Evolutionary conservation across 1,140 invertebrate genomes (phyloP).

Genomic region (Papilio aristodemus): DNA sequence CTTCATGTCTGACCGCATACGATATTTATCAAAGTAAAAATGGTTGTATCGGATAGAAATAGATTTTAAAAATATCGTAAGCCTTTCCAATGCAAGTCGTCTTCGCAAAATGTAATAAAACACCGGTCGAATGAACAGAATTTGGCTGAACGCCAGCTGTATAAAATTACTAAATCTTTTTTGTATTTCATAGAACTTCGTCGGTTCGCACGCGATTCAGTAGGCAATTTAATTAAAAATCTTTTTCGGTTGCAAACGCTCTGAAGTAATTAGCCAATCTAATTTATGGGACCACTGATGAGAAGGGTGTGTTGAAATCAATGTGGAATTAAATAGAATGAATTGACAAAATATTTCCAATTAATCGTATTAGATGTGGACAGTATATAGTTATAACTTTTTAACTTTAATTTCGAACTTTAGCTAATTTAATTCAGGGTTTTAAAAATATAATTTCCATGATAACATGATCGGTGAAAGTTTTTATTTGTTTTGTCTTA

Average conservation of each 20-base stretch:
- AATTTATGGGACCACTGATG: conserved; percentile 18
- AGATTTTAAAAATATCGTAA: conserved; percentile 17
- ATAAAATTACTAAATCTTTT: conserved; percentile 20
- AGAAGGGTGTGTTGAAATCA: not conserved
- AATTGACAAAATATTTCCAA: conserved; percentile 11
- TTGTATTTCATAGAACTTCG: conserved; percentile 19
- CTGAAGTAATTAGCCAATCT: conserved; percentile 14
- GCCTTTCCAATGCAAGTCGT: conserved; percentile 12
- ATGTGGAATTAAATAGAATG: not conserved
- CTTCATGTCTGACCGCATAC: not conserved
- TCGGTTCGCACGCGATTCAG: conserved; percentile 19
- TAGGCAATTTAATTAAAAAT: conserved; percentile 23
- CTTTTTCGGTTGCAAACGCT: conserved; percentile 15
- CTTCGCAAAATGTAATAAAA: conserved; percentile 22
- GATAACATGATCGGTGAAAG: too few species aligned
- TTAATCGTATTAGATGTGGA: not conserved
- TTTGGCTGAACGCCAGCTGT: conserved; percentile 19
- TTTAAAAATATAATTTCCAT: too few species aligned
- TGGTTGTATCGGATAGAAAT: conserved; percentile 3
- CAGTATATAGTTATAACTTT: not conserved
- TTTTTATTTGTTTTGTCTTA: too few species aligned
- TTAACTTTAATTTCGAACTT: too few species aligned
- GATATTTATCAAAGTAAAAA: not conserved
- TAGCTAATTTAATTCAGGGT: too few species aligned
- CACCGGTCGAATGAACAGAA: conserved; percentile 20